Conservation (phyloP, 2,797 vertebrate species). For the Pogoniulus pusillus region DNA sequence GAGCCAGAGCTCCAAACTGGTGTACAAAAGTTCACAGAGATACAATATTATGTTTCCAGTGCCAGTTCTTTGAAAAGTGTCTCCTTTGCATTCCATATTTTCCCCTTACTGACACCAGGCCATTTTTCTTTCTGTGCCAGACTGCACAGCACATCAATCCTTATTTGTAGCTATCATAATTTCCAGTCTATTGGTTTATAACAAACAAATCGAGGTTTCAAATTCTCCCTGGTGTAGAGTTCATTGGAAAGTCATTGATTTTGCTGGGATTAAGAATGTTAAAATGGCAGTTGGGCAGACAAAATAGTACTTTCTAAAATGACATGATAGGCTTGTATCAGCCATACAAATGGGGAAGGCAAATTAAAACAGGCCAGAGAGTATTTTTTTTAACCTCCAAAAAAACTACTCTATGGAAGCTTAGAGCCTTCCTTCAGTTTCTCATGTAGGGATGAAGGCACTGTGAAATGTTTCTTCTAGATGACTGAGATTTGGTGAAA, state of each 20-base stretch:
- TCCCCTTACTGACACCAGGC: neutral
- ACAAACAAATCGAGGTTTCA: constrained; percentile 43
- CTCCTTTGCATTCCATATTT: neutral
- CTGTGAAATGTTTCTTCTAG: neutral
- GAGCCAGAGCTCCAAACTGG: neutral
- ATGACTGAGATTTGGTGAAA: neutral
- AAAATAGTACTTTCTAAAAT: constrained; percentile 34
- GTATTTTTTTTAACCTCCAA: neutral
- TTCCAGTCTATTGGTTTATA: constrained; percentile 47
- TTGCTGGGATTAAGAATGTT: constrained; percentile 13
- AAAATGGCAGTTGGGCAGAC: constrained; percentile 37
- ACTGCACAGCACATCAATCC: constrained; percentile 41
- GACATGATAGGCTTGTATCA: neutral
- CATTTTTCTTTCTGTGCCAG: constrained; percentile 13
- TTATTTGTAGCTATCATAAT: constrained; percentile 46
- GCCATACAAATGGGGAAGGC: neutral
- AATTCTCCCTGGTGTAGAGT: neutral
- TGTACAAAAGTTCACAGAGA: neutral
- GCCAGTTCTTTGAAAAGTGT: neutral
- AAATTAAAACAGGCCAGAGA: neutral
- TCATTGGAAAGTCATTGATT: constrained; percentile 49
- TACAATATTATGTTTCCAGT: neutral
- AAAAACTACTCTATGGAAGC: neutral
- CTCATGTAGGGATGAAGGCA: neutral
- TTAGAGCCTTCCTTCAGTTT: neutral